Evolutionary conservation across 2,888 invertebrate species (phyloP).

Genomic region (Zaprionus bogoriensis): DNA sequence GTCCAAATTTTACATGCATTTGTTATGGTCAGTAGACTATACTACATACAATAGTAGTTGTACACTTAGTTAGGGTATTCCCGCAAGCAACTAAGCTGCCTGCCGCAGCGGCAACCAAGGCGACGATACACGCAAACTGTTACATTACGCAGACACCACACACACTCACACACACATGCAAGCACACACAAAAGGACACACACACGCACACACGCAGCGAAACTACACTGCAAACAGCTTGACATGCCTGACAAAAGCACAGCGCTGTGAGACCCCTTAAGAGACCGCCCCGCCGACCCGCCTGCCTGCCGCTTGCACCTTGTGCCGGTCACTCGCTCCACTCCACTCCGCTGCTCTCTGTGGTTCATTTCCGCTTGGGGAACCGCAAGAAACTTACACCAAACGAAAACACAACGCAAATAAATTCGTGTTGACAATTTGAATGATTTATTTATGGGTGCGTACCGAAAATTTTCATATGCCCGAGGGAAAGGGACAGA

Average conservation of each 20-base stretch:
- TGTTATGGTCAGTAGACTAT: not conserved
- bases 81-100: constrained; percentile 30
- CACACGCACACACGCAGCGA: constrained; percentile 3
- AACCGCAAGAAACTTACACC: constrained; percentile 55
- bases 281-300: not conserved
- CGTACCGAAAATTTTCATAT: constrained; percentile 46
- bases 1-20: no score
- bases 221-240: constrained; percentile 29
- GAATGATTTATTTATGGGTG: constrained; percentile 74
- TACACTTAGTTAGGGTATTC: constrained; percentile 14
- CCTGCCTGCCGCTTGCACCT: not conserved
- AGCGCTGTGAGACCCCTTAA: constrained; percentile 26
- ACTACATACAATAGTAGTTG: not conserved
- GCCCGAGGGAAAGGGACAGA: not conserved
- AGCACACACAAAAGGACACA: constrained; percentile 1
- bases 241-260: constrained; percentile 58
- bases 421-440: constrained; percentile 74
- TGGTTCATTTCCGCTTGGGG: constrained; percentile 59
- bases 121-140: constrained; percentile 36
- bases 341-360: constrained; percentile 17
- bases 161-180: constrained; percentile 14
- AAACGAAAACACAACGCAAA: constrained; percentile 54
- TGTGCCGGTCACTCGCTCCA: not conserved
- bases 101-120: constrained; percentile 36
- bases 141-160: constrained; percentile 23